Percentiles rank a stretch among this genome's conserved stretches.
phyloP scores from a whole-genome alignment of 2,888 invertebrate species.

The Baronia brevicornis region DNA sequence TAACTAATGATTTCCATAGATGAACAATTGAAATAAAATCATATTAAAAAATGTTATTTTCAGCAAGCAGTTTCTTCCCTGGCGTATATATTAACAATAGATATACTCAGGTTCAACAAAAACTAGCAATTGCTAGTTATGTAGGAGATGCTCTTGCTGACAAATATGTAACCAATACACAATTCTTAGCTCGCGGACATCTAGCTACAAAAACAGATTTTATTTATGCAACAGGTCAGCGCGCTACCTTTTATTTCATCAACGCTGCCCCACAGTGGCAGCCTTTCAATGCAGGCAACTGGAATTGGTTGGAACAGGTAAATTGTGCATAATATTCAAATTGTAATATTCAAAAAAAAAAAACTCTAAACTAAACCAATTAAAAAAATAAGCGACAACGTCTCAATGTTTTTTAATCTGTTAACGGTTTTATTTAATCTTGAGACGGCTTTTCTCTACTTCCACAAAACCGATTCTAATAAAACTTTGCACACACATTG shows the following conservation, averaged over 20 bases:
- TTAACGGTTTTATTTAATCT: too few species aligned
- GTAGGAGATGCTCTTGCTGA: slow-evolving; percentile 48
- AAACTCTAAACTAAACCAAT: too few species aligned
- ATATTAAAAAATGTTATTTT: slow-evolving; percentile 13
- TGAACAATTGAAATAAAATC: too few species aligned
- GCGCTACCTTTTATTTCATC: slow-evolving; percentile 77
- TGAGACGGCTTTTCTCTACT: too few species aligned
- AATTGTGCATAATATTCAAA: too few species aligned
- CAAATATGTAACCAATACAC: slow-evolving; percentile 58
- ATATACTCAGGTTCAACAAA: slow-evolving; percentile 56
- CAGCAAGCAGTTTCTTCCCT: slow-evolving; percentile 68
- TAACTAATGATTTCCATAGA: too few species aligned
- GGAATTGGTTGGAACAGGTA: slow-evolving; percentile 70
- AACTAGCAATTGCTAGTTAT: slow-evolving; percentile 34
- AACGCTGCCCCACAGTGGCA: slow-evolving; percentile 83
- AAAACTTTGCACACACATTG: too few species aligned
- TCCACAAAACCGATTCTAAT: too few species aligned
- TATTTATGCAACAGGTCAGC: slow-evolving; percentile 75
- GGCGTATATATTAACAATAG: slow-evolving; percentile 48
- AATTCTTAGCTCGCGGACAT: slow-evolving; percentile 77
- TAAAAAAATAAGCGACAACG: too few species aligned
- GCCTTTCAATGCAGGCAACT: slow-evolving; percentile 76
- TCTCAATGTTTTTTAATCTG: too few species aligned
- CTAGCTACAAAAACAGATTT: slow-evolving; percentile 78
- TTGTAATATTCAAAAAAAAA: too few species aligned